Conservation (phyloP, 1,140 invertebrate species). For the Luehdorfia chinensis region DNA sequence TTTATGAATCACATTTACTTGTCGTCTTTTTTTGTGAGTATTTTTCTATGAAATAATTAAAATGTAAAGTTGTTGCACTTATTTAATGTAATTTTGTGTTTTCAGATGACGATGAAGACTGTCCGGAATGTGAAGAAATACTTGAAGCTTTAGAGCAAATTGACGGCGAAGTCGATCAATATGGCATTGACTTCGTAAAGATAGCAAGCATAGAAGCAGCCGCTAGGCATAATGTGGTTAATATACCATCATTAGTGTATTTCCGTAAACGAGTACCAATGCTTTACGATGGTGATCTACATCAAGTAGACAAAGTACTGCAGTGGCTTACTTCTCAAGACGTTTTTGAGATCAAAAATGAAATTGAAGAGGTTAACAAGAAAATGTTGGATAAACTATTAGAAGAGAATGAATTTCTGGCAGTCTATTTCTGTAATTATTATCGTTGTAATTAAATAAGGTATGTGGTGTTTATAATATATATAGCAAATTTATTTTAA, state of each 20-base stretch:
- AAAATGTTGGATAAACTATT: conserved; percentile 96
- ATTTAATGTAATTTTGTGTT: too few species aligned
- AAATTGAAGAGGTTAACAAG: conserved; percentile 96
- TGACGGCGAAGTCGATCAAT: conserved; percentile 94
- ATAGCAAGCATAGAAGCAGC: conserved; percentile 91
- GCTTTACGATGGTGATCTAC: conserved; percentile 93
- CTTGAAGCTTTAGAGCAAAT: conserved; percentile 94
- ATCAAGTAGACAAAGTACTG: conserved; percentile 90
- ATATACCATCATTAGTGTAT: conserved; percentile 91
- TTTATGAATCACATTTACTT: conserved; percentile 92
- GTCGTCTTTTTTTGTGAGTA: conserved; percentile 95
- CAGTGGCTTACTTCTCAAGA: conserved; percentile 96
- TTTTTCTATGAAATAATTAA: conserved; percentile 6
- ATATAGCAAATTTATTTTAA: too few species aligned
- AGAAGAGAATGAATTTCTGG: conserved; percentile 95
- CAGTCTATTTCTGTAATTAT: conserved; percentile 96
- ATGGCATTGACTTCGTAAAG: conserved; percentile 96
- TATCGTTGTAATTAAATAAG: not conserved
- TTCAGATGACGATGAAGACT: conserved; percentile 93
- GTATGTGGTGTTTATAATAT: not conserved
- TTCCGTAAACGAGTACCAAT: conserved; percentile 92
- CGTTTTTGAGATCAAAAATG: conserved; percentile 96
- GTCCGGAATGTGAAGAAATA: conserved; percentile 92
- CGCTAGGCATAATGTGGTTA: conserved; percentile 88
- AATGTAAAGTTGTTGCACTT: too few species aligned